Conservation (phyloP, 2,797 vertebrate species). For the Schizopygopsis pylzovi region DNA sequence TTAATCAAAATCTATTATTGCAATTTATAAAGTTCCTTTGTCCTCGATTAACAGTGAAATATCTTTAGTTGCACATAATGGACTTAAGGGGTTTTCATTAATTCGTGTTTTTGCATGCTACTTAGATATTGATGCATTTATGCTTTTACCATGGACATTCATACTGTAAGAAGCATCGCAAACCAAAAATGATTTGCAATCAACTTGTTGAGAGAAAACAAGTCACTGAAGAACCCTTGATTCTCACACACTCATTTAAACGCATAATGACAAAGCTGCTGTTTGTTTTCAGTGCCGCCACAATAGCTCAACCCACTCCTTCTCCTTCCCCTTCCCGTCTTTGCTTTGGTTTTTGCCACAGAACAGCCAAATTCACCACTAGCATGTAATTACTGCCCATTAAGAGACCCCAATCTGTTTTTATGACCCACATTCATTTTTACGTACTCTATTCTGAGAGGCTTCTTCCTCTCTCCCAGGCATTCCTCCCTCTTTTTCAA, state of each 20-base stretch:
- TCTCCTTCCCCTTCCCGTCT: slow-evolving; percentile 16
- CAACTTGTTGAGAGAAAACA: slow-evolving; percentile 2
- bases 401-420: slow-evolving; percentile 66
- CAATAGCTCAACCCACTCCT: slow-evolving; percentile 21
- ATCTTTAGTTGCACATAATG: slow-evolving; percentile 9
- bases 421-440: slow-evolving; percentile 51
- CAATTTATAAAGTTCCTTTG: neutral
- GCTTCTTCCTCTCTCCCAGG: slow-evolving; percentile 28
- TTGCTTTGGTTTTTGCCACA: slow-evolving; percentile 60
- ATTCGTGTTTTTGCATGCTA: neutral
- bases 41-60: slow-evolving; percentile 3
- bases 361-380: slow-evolving; percentile 67
- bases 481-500: slow-evolving; percentile 43
- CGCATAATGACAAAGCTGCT: slow-evolving; percentile 47
- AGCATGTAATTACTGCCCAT: slow-evolving; percentile 75
- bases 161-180: neutral
- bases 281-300: slow-evolving; percentile 32
- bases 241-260: slow-evolving; percentile 42
- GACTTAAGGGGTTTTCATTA: neutral
- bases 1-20: neutral
- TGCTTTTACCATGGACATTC: slow-evolving; percentile 11
- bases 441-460: slow-evolving; percentile 45
- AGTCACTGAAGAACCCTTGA: neutral
- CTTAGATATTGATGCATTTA: slow-evolving; percentile 17
- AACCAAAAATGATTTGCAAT: slow-evolving; percentile 1